Evolutionary conservation across 2,888 invertebrate genomes (phyloP).

Genomic region (Adela reaumurella): DNA sequence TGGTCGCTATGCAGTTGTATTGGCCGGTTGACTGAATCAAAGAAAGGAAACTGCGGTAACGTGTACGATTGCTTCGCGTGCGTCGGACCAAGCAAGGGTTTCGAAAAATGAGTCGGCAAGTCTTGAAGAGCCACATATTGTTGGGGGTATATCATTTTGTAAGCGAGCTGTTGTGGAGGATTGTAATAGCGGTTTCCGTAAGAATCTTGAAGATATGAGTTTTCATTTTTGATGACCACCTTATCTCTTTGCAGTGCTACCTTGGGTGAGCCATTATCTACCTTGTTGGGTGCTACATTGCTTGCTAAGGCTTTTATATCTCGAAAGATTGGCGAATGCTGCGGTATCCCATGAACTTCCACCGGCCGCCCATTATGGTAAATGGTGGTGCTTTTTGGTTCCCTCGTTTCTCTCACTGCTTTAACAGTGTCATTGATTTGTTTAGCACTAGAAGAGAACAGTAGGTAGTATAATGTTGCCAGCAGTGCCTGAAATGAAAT

Average conservation of each 20-base stretch:
- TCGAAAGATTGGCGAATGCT: not conserved
- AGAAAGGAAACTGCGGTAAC: conserved; percentile 1
- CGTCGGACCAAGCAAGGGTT: conserved; percentile 31
- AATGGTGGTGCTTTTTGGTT: not conserved
- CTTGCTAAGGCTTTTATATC: not conserved
- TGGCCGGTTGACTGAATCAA: not conserved
- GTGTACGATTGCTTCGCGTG: conserved; percentile 25
- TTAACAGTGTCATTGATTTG: not conserved
- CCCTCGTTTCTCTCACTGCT: not conserved
- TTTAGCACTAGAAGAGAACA: not conserved
- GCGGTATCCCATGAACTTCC: not conserved
- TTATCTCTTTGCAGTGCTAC: conserved; percentile 29
- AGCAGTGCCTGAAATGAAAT: not conserved
- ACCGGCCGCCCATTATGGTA: not conserved
- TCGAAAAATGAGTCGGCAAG: conserved; percentile 36
- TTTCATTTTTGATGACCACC: conserved; percentile 22
- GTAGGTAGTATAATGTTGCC: not conserved
- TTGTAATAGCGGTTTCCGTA: conserved; percentile 39
- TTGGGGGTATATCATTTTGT: conserved; percentile 33
- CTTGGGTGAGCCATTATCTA: not conserved
- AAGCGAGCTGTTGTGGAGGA: conserved; percentile 27
- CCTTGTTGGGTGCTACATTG: not conserved
- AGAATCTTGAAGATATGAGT: conserved; percentile 35
- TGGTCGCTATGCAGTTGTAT: not conserved
- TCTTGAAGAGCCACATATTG: conserved; percentile 39